These are phyloP conservation scores for Oreohelix idahoensis DNA, from an alignment of 1,140 invertebrate species.

Conservation along the genomic window DNA sequence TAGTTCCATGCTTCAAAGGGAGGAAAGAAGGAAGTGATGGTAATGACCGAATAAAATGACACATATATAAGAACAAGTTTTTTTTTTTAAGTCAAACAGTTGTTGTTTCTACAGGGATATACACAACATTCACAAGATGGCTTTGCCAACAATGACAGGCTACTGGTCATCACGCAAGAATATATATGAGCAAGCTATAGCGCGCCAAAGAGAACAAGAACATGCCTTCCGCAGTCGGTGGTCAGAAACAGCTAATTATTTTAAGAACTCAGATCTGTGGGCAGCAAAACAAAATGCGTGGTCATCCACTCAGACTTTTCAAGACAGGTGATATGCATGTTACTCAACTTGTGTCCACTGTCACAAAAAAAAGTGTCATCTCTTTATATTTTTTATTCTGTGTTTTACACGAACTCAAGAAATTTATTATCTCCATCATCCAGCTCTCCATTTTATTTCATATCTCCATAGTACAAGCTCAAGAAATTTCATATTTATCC, in stretches of 20 bases:
- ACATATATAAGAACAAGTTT: background rate
- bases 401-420: background rate
- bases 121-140: constrained; percentile 52
- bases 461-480: too few relatives aligned
- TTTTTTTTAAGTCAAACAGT: background rate
- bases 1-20: too few relatives aligned
- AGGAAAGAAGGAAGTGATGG: too few relatives aligned
- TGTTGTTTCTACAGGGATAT: background rate
- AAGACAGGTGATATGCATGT: constrained; percentile 54
- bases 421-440: constrained; percentile 20
- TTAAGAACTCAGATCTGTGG: constrained; percentile 49
- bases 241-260: constrained; percentile 57
- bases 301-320: constrained; percentile 59
- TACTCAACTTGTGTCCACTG: too few relatives aligned
- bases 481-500: too few relatives aligned
- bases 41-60: too few relatives aligned
- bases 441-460: too few relatives aligned
- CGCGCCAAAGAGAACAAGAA: constrained; percentile 61
- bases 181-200: constrained; percentile 68
- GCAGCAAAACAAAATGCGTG: constrained; percentile 63
- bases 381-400: too few relatives aligned
- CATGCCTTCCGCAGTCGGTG: constrained; percentile 65
- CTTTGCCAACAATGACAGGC: constrained; percentile 63
- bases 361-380: too few relatives aligned
- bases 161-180: constrained; percentile 69